Base-by-base conservation (phyloP, 2,888 invertebrate species). In the Laspeyria flexula region DNA sequence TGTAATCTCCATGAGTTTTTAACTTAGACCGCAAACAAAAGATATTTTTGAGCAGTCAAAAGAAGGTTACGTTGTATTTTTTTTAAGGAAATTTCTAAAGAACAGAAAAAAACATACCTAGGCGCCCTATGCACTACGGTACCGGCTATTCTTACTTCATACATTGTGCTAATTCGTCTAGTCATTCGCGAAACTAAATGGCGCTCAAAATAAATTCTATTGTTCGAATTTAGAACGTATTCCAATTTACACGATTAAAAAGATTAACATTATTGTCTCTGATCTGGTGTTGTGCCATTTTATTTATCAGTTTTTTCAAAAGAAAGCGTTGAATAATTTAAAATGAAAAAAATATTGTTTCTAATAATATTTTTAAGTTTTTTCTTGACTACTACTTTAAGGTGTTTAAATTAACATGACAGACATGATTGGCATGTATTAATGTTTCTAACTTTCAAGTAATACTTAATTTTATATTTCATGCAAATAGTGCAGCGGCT, bases 31-130 rank as follows among this genome's bases (percentile, higher is more conserved):
- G 56, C 50, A 21, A 7, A 18, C 43, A 50, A 51, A 40, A 68
- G 71, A 58, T 80, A 81, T 81, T 80, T 77, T 52, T 68, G 70
- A 53, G 72, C 71, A 49, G 50, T 77, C 71, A 77, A 82, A 78
- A 77, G 70, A 74, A 72, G 74, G 72, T 75, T 74, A 74, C 73
- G 48, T 33, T 60, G 65, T 65, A 57, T 67, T 74, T 79, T 79
- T n/a, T 79, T 73, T 71, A 77, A 73, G 73, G 73, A 76, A 81
- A 81, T 76, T 71, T 72, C 61, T 51, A 65, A 65, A 56, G 51
- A 34, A 63, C 62, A 61, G 71, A 73, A 69, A 69, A 55, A 44
- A n/a, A n/a, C n/a, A n/a, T n/a, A 31, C 23, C 76, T 73, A 66
- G 77, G 76, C 63, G 75, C 62, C 31, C 53, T 71, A 73, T 73